Percentiles rank a stretch among this genome's conserved stretches.
Evolutionary conservation across 23 tunicate species (phyloP).

Genomic region (Styela clava): DNA sequence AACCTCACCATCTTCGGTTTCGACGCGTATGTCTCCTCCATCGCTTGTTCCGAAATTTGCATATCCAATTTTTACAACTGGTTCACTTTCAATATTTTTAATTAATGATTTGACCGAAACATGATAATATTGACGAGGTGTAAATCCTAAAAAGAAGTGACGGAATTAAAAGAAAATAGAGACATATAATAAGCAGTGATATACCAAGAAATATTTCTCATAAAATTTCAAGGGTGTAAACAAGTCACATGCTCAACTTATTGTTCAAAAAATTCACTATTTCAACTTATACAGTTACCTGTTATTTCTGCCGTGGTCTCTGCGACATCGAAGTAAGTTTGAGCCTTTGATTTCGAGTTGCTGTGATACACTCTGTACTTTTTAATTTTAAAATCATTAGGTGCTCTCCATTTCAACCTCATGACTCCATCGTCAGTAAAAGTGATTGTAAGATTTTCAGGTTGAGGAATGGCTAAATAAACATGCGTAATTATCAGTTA

Average conservation of each 20-base stretch:
- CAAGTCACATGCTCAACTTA: too few relatives aligned
- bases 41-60: not conserved
- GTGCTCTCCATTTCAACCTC: constrained; percentile 19
- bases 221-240: too few relatives aligned
- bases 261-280: too few relatives aligned
- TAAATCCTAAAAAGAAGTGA: constrained; percentile 10
- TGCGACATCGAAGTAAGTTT: not conserved
- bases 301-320: not conserved
- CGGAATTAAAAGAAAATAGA: too few relatives aligned
- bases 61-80: not conserved
- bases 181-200: too few relatives aligned
- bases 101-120: constrained; percentile 13
- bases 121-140: constrained; percentile 4
- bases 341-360: not conserved
- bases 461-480: constrained; percentile 22
- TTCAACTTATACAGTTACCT: too few relatives aligned
- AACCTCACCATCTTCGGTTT: too few relatives aligned
- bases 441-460: not conserved
- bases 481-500: not conserved
- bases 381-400: not conserved
- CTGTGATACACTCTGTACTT: constrained; percentile 12
- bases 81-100: constrained; percentile 12
- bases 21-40: too few relatives aligned
- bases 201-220: too few relatives aligned
- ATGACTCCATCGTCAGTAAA: constrained; percentile 21